phyloP scores from a whole-genome alignment of 2,113 vertebrate species.

The Halcyon senegalensis region DNA sequence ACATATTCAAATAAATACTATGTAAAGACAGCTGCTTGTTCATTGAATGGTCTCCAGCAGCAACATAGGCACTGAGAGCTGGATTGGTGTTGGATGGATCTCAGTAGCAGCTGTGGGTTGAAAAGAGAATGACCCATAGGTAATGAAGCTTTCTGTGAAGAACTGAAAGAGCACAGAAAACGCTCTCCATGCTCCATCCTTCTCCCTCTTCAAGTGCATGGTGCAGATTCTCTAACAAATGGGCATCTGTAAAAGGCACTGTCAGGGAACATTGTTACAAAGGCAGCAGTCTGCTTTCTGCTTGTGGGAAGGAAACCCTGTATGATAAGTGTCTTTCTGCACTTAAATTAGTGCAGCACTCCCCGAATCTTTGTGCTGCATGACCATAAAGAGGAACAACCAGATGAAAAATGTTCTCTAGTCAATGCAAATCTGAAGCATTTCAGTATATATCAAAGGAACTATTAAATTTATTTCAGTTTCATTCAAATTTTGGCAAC shows the following conservation, averaged over 20 bases:
- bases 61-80: background rate
- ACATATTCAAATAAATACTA: background rate
- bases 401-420: background rate
- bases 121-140: background rate
- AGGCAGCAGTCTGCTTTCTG: background rate
- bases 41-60: background rate
- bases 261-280: background rate
- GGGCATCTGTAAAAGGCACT: background rate
- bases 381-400: background rate
- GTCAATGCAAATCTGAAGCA: background rate
- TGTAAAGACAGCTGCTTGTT: conserved; percentile 8
- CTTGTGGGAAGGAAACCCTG: background rate
- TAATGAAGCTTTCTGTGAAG: background rate
- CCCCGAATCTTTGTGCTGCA: background rate
- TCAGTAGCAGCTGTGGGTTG: background rate
- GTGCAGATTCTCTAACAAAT: background rate
- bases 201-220: background rate
- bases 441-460: background rate
- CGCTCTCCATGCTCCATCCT: background rate
- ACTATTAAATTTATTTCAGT: background rate
- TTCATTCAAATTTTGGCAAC: background rate
- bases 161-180: background rate
- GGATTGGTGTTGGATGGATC: background rate
- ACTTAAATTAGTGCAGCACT: background rate
- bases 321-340: background rate